Evolutionary conservation across 2,113 vertebrate species (phyloP).

Genomic region (Hassar affinis): DNA sequence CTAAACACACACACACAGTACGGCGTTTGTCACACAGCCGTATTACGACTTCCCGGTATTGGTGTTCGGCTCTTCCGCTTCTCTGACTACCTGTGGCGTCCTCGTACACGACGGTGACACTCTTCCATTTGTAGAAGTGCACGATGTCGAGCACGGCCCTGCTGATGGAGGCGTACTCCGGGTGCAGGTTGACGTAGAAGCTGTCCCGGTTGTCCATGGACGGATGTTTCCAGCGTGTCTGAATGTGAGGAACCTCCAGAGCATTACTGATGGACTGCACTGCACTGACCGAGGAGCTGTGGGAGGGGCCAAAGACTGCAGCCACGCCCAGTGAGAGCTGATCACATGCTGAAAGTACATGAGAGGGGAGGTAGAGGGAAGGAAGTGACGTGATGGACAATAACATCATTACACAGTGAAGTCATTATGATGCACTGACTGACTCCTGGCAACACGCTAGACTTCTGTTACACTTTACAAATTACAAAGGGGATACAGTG

Average conservation of each 20-base stretch:
- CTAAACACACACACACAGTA: constrained; percentile 65
- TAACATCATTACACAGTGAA: no score
- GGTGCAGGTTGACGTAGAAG: constrained; percentile 95
- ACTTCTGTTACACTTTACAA: no score
- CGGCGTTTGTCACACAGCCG: no score
- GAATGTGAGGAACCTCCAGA: constrained; percentile 96
- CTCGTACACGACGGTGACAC: constrained; percentile 93
- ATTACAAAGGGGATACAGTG: no score
- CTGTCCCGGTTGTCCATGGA: constrained; percentile 89
- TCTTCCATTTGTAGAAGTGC: constrained; percentile 92
- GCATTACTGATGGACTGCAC: constrained; percentile 98
- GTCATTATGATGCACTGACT: neutral
- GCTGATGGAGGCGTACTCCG: constrained; percentile 92
- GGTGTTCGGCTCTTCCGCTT: neutral
- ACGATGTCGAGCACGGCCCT: constrained; percentile 90
- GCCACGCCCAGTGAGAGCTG: constrained; percentile 94
- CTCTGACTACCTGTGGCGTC: constrained; percentile 97
- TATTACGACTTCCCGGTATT: no score
- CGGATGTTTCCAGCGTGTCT: constrained; percentile 96
- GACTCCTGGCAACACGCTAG: neutral
- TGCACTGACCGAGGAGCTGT: constrained; percentile 92
- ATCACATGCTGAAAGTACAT: constrained; percentile 81
- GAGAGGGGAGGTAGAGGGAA: neutral
- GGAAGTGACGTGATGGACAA: neutral
- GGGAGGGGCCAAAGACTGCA: constrained; percentile 90